Base-by-base conservation (phyloP, 2,888 invertebrate genomes). In the Drosophila villosipedis region DNA sequence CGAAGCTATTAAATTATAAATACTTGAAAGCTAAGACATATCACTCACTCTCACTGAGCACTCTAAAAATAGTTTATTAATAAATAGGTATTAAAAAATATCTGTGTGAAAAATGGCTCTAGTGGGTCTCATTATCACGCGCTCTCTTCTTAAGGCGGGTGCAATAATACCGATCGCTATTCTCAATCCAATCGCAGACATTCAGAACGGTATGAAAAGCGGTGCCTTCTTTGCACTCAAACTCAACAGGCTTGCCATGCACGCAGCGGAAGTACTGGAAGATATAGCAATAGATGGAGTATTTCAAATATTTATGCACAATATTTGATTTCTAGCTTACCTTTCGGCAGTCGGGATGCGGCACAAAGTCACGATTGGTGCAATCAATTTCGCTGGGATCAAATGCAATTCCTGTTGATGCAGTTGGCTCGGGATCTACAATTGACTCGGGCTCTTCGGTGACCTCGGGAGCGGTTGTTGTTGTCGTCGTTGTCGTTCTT, bases 211-310 rank as follows among this genome's bases (percentile, higher is more conserved):
- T 95, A 89, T 97, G 96, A 94, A 96, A 98, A 5, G 96, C 95
- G 0, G 97, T 96, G 31, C 96, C 96, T 0, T 95, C 94, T 78
- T 95, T 95, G 91, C 98, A 98, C 19, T 94, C 94, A 91, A 97
- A 96, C 82, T 95, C 95, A 58, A 96, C 94, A 5, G 96, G 95
- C 89, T 96, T 95, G 7, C 96, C 97, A 91, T 97, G 96, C 30
- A 96, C 96, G 91, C 98, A 98, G 73, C 97, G 96, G 94, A 96
- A 97, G 90, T 97, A 98, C 97, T 97, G 94, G 19, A 62, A 28
- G 10, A 10, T 22, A 22, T 43, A 3, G 43, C 12, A 22, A 43
- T 22, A 43, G 22, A 43, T 43, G 6, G 6, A 19, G 43, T 22
- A 43, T 43, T 12, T 14, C 5, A 22, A 43, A 22, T 2, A n/a